Evolutionary conservation across 2,113 vertebrate species (phyloP), one percentile per base, ranked within the genome.

Genomic region (Puntigrus tetrazona): DNA sequence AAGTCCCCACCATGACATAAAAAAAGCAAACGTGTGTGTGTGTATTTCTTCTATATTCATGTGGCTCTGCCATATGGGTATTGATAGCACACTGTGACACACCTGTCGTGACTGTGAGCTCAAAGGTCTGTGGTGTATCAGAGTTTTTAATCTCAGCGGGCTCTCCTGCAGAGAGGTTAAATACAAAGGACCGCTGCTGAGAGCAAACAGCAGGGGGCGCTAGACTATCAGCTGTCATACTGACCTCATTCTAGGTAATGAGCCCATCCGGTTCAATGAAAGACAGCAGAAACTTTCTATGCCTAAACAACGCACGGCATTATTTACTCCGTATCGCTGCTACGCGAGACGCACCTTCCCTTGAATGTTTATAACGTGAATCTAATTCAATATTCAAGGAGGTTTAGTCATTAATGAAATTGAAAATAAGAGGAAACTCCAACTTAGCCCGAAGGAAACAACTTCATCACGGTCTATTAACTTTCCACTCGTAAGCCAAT

Each of bases 91-190:
- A 81, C 85, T 87, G 86, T 81, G 79, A 81, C 83, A 76, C 88
- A 88, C 86, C 88, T 88, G 88, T 88, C 76, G 34, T 47, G 69
- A 70, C 81, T 84, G 84, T 74, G 70, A 86, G 84, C 87, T 87
- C 80, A 88, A 81, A 84, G 86, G 80, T 85, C 79, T 77, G 75
- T 34, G 25, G 74, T 88, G 88, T 87, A 81, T 88, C 74, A 22
- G n/a, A 73, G 83, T 9, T 83, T 88, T 85, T 83, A 76, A 86
- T 86, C 85, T 83, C 85, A 86, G 83, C 76, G 41, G 75, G 83
- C 59, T 75, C 75, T 74, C 84, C 87, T 78, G 83, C 78, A 75
- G 74, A 34, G 85, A 85, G 87, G 87, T 86, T 88, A 88, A 81
- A 82, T 13, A 88, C 81, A 84, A 88, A 84, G 50, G 61, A 70